Evolutionary conservation across 2,888 invertebrate genomes (phyloP).

Genomic region (Perdita meconis): DNA sequence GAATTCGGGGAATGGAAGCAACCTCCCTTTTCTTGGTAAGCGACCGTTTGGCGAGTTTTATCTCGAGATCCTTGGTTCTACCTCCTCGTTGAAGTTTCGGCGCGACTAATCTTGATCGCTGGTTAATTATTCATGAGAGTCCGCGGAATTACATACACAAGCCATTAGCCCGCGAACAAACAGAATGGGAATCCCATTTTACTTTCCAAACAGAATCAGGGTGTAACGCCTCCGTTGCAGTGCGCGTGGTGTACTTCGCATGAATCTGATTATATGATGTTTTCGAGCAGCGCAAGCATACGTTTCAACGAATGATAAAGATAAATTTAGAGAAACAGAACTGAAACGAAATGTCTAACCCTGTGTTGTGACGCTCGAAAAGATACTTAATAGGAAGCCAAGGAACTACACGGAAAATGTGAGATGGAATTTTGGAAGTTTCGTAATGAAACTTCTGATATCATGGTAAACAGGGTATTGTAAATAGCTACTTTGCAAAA

Average conservation of each 20-base stretch:
- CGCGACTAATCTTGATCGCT: slow-evolving; percentile 12
- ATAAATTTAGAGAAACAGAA: no score
- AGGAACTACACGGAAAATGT: no score
- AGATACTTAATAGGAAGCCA: no score
- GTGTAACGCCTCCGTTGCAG: background rate
- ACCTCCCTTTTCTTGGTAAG: background rate
- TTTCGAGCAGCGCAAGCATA: background rate
- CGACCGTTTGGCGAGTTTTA: background rate
- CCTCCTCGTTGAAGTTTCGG: background rate
- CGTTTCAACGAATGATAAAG: no score
- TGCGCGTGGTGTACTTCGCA: background rate
- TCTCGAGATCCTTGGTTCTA: background rate
- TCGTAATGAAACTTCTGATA: no score
- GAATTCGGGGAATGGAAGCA: background rate
- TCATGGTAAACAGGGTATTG: no score
- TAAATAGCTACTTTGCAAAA: background rate
- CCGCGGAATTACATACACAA: slow-evolving; percentile 25
- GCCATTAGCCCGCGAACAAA: slow-evolving; percentile 18
- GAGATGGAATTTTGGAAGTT: no score
- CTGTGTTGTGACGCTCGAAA: no score
- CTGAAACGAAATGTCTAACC: no score
- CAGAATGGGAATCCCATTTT: slow-evolving; percentile 21
- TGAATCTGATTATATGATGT: no score
- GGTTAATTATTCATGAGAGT: slow-evolving; percentile 15
- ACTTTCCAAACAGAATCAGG: slow-evolving; percentile 18